Conservation (phyloP, 2,888 invertebrate genomes). For the Troides oblongomaculatus region DNA sequence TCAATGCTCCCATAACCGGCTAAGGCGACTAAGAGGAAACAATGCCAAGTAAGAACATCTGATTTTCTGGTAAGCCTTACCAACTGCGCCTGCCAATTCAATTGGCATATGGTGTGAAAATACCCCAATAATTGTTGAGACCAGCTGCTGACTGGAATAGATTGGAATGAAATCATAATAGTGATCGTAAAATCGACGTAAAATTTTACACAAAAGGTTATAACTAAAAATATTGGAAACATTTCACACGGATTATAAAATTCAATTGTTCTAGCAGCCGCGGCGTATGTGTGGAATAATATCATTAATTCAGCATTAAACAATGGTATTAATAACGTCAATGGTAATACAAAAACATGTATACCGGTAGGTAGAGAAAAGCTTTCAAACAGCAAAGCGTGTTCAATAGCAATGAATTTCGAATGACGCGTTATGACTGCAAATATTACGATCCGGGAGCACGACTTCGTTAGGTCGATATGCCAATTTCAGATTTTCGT, state of each 20-base stretch:
- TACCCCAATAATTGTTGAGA: no score
- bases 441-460: conserved; percentile 4
- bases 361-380: not conserved
- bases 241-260: not conserved
- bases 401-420: conserved; percentile 1
- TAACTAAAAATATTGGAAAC: not conserved
- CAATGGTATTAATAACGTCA: not conserved
- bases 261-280: not conserved
- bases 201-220: not conserved
- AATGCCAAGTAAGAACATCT: no score
- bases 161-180: no score
- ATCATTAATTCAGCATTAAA: not conserved
- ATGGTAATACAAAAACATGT: conserved; percentile 1
- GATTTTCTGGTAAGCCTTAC: no score
- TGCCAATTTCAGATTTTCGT: not conserved
- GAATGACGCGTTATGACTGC: conserved; percentile 4
- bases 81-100: no score
- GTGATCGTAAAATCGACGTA: not conserved
- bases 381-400: not conserved
- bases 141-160: no score
- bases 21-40: no score
- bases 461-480: not conserved
- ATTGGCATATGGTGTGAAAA: no score
- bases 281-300: not conserved
- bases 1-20: no score